Evolutionary conservation across 2,888 invertebrate species (phyloP), one percentile per base, ranked within the genome.

Genomic region (Xestoiulus laeticollis): DNA sequence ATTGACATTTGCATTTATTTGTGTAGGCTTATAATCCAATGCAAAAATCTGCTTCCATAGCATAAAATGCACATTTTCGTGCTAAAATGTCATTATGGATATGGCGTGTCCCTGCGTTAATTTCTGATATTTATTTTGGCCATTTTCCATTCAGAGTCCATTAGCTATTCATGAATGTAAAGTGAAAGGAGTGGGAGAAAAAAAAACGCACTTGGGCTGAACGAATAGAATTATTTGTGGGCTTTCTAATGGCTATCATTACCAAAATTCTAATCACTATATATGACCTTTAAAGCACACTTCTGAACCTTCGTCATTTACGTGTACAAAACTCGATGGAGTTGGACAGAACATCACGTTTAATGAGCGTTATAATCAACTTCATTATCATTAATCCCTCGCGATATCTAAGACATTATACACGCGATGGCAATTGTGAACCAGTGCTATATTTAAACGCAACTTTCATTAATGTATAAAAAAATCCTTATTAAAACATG

Each of bases 91-190:
- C 78, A 22, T 78, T 78, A 78, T 30, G 78, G 14, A 78, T 26
- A 78, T 78, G 30, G 78, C 78, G 78, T 78, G 78, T 78, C 78
- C 78, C 30, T 3, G 30, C 78, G 78, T 78, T 78, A 30, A 78
- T 78, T 78, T 78, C 78, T 10, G 30, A 78, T 30, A 78, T 78
- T 78, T 78, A 78, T 78, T 78, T 78, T 78, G 78, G 78, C 78
- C 14, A 78, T 78, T 78, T 30, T 78, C 78, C 78, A 78, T 78
- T 78, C 78, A 78, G 78, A 2, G 30, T 78, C 30, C 78, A 78
- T 78, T 78, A 78, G 68, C 30, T 78, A 78, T 78, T 78, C 78
- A 78, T 78, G 12, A 78, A 78, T 78, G 78, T 78, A 78, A 78
- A 78, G 78, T 78, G 78, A 78, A 78, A 78, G 3, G 59, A 68